Base-by-base conservation (phyloP, 2,888 invertebrate species). In the Leptogaster cylindrica region DNA sequence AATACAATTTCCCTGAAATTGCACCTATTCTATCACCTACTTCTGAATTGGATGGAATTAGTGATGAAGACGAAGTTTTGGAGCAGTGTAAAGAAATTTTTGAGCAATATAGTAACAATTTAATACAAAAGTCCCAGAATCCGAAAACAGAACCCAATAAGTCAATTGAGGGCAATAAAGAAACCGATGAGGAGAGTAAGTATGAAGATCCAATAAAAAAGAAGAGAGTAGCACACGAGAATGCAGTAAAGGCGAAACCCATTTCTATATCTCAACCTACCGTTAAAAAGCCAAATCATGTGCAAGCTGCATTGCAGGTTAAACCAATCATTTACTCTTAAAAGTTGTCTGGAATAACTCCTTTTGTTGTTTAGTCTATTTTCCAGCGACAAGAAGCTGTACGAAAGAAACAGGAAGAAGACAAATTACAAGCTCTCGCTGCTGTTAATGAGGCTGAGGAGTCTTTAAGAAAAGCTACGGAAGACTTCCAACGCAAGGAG, bases 1-100 rank as follows among this genome's bases (percentile, higher is more conserved):
- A 74, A 77, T 27, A 77, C 76, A 71, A 71, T 74, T 63, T 55
- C 7, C 27, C 41, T 5, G 46, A 68, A 69, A 25, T 33, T 16
- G 18, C 20, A 5, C 33, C 31, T 6, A 20, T 52, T 27, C 52
- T 72, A 72, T 28, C 71, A 67, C 65, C 71, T 2, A 41, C 68
- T 7, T 73, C 73, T 20, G 41, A 75, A 10, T 75, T 74, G 65
- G 74, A 75, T 7, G 74, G 75, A 12, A 66, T 58, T 14, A 64
- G 71, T 23, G 87, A 89, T 76, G 87, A 88, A 72, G 88, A 87
- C 71, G 87, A 89, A 71, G 88, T 92, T 68, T 88, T 89, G 75
- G 87, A 90, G 73, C 92, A 95, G 80, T 95, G 95, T 79, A 87
- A 90, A 75, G 88, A 86, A 82, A 93, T 95, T 74, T 95, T 93